These are phyloP conservation scores for Malacoctenus gilli DNA, from an alignment of 2,797 vertebrate genomes.

Conservation along the genomic window DNA sequence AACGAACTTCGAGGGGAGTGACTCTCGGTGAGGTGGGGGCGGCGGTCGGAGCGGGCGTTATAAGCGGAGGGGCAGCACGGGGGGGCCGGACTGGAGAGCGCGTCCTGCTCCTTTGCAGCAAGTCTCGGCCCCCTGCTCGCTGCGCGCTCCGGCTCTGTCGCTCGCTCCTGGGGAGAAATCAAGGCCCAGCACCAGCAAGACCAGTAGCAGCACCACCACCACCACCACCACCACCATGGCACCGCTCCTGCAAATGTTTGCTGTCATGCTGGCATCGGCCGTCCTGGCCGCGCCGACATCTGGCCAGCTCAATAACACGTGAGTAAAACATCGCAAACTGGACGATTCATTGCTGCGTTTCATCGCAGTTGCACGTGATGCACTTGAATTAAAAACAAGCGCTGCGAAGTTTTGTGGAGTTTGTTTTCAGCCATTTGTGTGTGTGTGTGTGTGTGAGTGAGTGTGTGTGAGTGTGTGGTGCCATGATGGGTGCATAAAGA, in stretches of 20 bases:
- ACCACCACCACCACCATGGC: too few relatives aligned
- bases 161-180: too few relatives aligned
- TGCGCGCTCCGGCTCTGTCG: too few relatives aligned
- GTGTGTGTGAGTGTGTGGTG: too few relatives aligned
- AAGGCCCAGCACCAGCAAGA: too few relatives aligned
- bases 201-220: too few relatives aligned
- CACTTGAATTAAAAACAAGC: too few relatives aligned
- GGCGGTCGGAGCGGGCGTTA: constrained; percentile 30
- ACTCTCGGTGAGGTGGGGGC: constrained; percentile 40
- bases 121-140: too few relatives aligned
- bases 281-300: constrained; percentile 43
- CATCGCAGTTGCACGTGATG: too few relatives aligned
- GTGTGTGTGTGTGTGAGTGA: constrained; percentile 3
- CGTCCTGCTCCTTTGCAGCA: constrained; percentile 12
- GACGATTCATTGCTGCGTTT: background rate
- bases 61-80: constrained; percentile 41
- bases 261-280: constrained; percentile 23
- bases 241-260: constrained; percentile 41
- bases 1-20: constrained; percentile 58
- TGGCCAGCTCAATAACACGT: constrained; percentile 60
- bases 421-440: constrained; percentile 6
- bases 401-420: too few relatives aligned
- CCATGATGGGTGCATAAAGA: too few relatives aligned
- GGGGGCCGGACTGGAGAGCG: constrained; percentile 6
- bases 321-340: constrained; percentile 35